Percentiles rank a stretch among this genome's conserved stretches.
Conservation (phyloP, 2,888 invertebrate species). For the Dryococelus australis region DNA sequence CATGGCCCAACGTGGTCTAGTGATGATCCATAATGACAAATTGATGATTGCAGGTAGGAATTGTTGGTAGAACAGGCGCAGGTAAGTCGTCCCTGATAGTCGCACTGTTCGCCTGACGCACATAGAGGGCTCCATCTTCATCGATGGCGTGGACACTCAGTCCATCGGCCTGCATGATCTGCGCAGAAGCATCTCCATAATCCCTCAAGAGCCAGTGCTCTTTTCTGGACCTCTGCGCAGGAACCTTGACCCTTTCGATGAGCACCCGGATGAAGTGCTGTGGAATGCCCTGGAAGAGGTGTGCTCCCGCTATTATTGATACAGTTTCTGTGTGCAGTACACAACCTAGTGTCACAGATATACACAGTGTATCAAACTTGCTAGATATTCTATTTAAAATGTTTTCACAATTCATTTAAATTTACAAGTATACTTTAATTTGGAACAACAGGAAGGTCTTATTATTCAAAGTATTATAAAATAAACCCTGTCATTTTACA, state of each 20-base stretch:
- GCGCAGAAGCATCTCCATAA: slow-evolving; percentile 68
- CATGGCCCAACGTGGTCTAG: too few relatives aligned
- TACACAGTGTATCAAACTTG: too few relatives aligned
- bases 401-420: too few relatives aligned
- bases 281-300: slow-evolving; percentile 63
- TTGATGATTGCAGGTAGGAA: slow-evolving; percentile 61
- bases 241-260: slow-evolving; percentile 62
- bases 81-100: slow-evolving; percentile 76
- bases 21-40: too few relatives aligned
- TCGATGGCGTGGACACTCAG: slow-evolving; percentile 69
- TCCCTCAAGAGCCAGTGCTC: slow-evolving; percentile 66
- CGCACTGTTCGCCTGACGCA: slow-evolving; percentile 74
- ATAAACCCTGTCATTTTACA: too few relatives aligned
- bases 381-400: too few relatives aligned
- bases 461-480: too few relatives aligned
- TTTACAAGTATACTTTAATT: too few relatives aligned
- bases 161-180: slow-evolving; percentile 67
- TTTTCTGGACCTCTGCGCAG: slow-evolving; percentile 64
- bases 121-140: slow-evolving; percentile 69
- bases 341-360: too few relatives aligned
- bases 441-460: too few relatives aligned
- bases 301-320: not conserved
- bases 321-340: too few relatives aligned
- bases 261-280: slow-evolving; percentile 59
- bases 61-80: slow-evolving; percentile 77